Evolutionary conservation across 2,797 vertebrate genomes (phyloP).

Genomic region (Sylvia borin): DNA sequence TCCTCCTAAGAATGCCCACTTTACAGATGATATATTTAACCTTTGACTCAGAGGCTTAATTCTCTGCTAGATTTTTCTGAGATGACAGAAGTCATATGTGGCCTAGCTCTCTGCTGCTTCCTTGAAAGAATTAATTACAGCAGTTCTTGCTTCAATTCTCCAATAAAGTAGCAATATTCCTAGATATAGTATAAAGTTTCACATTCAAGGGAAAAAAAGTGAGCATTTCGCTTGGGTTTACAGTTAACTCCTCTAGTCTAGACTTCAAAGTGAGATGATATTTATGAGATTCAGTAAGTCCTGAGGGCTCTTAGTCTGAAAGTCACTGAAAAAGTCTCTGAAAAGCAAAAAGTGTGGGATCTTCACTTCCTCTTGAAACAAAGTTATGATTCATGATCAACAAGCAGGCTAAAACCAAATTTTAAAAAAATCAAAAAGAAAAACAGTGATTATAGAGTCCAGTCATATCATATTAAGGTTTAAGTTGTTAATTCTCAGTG

Average conservation of each 20-base stretch:
- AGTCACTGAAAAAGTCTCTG: neutral
- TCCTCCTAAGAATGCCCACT: neutral
- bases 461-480: neutral
- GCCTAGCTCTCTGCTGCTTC: neutral
- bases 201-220: neutral
- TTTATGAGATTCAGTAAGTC: constrained; percentile 13
- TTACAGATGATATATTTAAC: neutral
- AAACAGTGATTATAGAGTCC: neutral
- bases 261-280: constrained; percentile 24
- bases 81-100: neutral
- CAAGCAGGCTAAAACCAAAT: constrained; percentile 17
- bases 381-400: constrained; percentile 29
- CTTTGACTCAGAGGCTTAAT: neutral
- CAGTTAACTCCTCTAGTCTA: neutral
- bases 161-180: neutral
- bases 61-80: neutral
- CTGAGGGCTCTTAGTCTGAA: constrained; percentile 10
- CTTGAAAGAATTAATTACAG: neutral
- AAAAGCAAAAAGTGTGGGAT: neutral
- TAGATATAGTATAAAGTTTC: neutral
- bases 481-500: neutral
- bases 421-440: neutral
- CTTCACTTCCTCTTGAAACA: neutral
- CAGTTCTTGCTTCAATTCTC: neutral
- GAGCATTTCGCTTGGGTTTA: neutral